Conservation (phyloP, 2,113 vertebrate species). For the Bos javanicus region DNA sequence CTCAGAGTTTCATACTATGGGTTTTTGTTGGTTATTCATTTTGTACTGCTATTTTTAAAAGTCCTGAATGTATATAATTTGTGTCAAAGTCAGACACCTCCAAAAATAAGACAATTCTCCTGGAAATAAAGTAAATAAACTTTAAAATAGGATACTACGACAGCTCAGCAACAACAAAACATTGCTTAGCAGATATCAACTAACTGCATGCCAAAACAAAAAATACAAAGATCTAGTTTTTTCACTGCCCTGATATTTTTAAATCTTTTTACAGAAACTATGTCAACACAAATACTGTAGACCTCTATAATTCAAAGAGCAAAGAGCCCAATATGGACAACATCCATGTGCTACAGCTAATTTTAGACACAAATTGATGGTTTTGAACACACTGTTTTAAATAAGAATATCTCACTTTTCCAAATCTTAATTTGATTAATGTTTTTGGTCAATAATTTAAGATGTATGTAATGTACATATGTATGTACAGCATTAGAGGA, state of each 20-base stretch:
- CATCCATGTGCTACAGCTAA: conserved; percentile 56
- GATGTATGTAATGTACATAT: conserved; percentile 68
- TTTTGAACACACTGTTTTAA: conserved; percentile 58
- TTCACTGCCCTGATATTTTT: conserved; percentile 39
- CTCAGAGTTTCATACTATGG: neutral
- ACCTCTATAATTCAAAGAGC: conserved; percentile 61
- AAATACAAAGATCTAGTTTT: conserved; percentile 68
- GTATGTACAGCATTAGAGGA: conserved; percentile 64
- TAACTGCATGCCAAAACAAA: conserved; percentile 72
- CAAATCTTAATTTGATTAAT: conserved; percentile 67
- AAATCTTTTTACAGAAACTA: conserved; percentile 60
- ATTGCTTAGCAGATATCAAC: conserved; percentile 66
- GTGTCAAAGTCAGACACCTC: conserved; percentile 61
- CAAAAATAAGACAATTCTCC: conserved; percentile 50
- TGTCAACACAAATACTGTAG: conserved; percentile 62
- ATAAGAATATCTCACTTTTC: conserved; percentile 51
- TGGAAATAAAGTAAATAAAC: conserved; percentile 72
- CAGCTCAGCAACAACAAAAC: conserved; percentile 67
- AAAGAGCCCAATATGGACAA: conserved; percentile 41
- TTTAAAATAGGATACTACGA: conserved; percentile 58
- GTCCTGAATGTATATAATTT: conserved; percentile 47
- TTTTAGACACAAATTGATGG: conserved; percentile 61
- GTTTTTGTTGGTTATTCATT: neutral
- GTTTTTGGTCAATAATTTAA: conserved; percentile 75
- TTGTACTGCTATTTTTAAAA: conserved; percentile 67